phyloP scores from a whole-genome alignment of 1,140 invertebrate genomes.

The Drosophila hydei region DNA sequence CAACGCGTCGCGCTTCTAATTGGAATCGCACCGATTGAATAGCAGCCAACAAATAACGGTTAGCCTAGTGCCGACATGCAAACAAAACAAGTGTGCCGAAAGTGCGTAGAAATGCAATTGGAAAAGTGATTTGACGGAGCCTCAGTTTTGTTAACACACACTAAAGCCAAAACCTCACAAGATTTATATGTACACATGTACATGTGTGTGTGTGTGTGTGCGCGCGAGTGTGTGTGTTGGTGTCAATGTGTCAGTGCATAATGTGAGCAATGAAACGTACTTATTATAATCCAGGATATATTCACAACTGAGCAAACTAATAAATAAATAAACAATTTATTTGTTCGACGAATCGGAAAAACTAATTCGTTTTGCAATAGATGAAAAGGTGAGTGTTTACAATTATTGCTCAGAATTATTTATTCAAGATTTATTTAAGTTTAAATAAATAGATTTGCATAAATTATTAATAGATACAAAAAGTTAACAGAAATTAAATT shows the following conservation, averaged over 20 bases:
- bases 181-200: conserved; percentile 7
- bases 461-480: too few species aligned
- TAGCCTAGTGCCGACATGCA: conserved; percentile 6
- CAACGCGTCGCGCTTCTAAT: conserved; percentile 22
- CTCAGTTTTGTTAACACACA: conserved; percentile 15
- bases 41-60: conserved; percentile 7
- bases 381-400: conserved; percentile 21
- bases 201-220: conserved; percentile 5
- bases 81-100: conserved; percentile 48
- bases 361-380: neutral
- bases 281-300: conserved; percentile 52
- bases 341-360: neutral
- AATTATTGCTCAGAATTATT: too few species aligned
- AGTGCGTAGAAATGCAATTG: conserved; percentile 42
- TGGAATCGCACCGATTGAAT: conserved; percentile 37
- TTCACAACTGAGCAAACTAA: conserved; percentile 22
- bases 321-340: conserved; percentile 11
- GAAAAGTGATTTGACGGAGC: conserved; percentile 21
- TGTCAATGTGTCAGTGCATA: conserved; percentile 8
- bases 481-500: too few species aligned
- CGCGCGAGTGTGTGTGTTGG: neutral
- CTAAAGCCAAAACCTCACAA: conserved; percentile 17
- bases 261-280: conserved; percentile 26
- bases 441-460: too few species aligned
- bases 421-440: too few species aligned